phyloP scores from a whole-genome alignment of 2,113 vertebrate species.

The Dromiciops gliroides region DNA sequence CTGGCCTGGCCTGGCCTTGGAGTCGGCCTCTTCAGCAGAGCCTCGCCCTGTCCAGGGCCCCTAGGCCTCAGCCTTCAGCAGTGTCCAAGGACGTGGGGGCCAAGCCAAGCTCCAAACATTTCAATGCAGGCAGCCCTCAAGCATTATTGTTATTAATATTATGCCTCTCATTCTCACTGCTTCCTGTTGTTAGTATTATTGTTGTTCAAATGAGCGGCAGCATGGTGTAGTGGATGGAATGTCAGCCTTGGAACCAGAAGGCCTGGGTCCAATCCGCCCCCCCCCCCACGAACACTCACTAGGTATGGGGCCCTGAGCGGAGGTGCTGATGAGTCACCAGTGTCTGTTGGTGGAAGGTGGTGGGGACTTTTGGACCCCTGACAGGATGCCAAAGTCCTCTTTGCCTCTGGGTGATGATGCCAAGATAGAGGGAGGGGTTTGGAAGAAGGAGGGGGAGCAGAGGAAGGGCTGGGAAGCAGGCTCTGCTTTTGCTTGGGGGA shows the following conservation, averaged over 20 bases:
- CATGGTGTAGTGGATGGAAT: background rate
- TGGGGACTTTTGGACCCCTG: no score
- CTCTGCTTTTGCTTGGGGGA: constrained; percentile 43
- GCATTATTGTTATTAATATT: no score
- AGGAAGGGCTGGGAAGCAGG: background rate
- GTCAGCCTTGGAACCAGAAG: background rate
- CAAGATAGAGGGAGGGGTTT: constrained; percentile 15
- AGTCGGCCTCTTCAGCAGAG: background rate
- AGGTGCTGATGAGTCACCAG: no score
- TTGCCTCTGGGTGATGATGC: background rate
- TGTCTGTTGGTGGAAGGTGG: no score
- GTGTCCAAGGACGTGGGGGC: background rate
- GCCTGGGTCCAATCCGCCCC: background rate
- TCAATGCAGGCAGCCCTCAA: background rate
- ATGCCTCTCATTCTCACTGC: background rate
- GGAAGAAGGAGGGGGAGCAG: background rate
- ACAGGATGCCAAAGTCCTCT: background rate
- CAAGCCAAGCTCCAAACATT: background rate
- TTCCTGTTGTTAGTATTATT: background rate
- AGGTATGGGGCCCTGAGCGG: background rate
- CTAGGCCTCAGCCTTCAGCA: background rate
- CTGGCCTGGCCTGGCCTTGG: background rate
- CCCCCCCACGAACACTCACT: background rate
- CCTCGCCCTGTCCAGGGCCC: background rate
- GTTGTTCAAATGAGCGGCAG: no score